Evolutionary conservation across 1,140 invertebrate species (phyloP).

Genomic region (Lysiphlebus fabarum): DNA sequence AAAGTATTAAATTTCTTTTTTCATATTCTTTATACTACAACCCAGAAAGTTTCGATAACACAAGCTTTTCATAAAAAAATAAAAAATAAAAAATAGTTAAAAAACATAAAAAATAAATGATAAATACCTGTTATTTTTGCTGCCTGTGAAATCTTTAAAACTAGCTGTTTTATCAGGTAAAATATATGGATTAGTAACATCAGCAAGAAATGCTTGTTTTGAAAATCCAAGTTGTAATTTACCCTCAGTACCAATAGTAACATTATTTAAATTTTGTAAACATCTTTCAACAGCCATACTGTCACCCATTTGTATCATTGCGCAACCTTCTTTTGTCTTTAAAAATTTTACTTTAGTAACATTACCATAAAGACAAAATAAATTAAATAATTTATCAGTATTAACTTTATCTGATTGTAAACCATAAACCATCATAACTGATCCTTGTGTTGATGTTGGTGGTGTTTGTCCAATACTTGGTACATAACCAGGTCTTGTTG

Average conservation of each 20-base stretch:
- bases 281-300: constrained; percentile 89
- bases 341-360: constrained; percentile 97
- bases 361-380: constrained; percentile 98
- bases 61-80: neutral
- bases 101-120: neutral
- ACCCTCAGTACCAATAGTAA: constrained; percentile 69
- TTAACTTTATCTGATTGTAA: constrained; percentile 91
- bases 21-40: too few relatives aligned
- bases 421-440: constrained; percentile 98
- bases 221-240: constrained; percentile 77
- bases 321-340: constrained; percentile 97
- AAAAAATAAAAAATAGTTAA: neutral
- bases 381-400: constrained; percentile 95
- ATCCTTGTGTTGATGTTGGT: constrained; percentile 62
- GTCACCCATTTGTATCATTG: constrained; percentile 99
- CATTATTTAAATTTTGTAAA: constrained; percentile 92
- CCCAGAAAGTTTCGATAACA: neutral
- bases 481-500: constrained; percentile 52
- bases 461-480: constrained; percentile 52
- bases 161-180: constrained; percentile 92
- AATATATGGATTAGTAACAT: constrained; percentile 93
- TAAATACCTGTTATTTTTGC: constrained; percentile 81
- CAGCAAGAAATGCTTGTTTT: constrained; percentile 94
- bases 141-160: constrained; percentile 96
- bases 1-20: too few relatives aligned